Evolutionary conservation across 1,140 invertebrate genomes (phyloP), one percentile per base, ranked within the genome.

Genomic region (Gryon sp.): DNA sequence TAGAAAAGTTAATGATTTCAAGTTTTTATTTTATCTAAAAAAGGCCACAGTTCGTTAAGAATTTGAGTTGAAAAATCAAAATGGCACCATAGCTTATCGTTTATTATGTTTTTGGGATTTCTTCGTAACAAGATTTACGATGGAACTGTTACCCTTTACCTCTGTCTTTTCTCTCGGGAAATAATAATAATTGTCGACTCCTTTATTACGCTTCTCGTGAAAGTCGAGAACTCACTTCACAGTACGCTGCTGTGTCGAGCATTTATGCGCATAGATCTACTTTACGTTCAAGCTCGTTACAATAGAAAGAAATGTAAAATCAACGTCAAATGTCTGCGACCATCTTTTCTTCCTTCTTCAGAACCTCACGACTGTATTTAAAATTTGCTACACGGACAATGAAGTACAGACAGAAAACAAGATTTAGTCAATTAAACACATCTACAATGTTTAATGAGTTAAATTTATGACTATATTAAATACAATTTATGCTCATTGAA

Each of bases 151-250:
- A 60, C 40, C 53, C 48, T 68, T 76, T 62, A 38, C 16, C 32
- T 46, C 18, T 62, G 22, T 52, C 46, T 55, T 60, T 55, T 40
- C 46, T 62, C 72, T 46, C 30, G 20, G 26, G 46, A 62, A 68
- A 66, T 68, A 68, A 65, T 74, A 65, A 75, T 75, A 76, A 76
- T 76, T 76, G 72, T 76, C 55, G 72, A 57, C 72, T 76, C 63
- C 46, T 76, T 76, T 76, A 75, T 74, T 74, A 74, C 60, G 60
- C 69, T 74, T 52, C 69, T 59, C 45, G 69, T 40, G 59, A 74
- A 74, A 74, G 65, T 63, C 50, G 50, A 69, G 72, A 22, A 69
- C 52, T 65, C 52, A 65, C 59, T 57, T 76, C 24, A 53, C 59
- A 59, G 60, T 45, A 50, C 38, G 59, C 74, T n/a, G n/a, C n/a